phyloP scores from a whole-genome alignment of 2,888 invertebrate species.

The Loripinus fragilis region DNA sequence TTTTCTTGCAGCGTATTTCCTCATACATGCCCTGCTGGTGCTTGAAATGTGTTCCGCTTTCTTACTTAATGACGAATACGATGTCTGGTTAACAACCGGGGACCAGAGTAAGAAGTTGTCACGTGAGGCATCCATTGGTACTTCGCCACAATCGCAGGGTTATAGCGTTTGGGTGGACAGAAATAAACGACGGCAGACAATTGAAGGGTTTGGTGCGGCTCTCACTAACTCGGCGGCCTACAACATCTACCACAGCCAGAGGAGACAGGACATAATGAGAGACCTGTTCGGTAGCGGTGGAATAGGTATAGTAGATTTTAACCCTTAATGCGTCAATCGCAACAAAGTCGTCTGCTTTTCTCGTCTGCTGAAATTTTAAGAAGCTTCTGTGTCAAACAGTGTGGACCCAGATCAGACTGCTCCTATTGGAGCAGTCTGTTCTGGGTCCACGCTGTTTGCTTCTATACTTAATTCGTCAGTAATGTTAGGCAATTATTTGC shows the following conservation, averaged over 20 bases:
- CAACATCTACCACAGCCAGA: constrained; percentile 60
- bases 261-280: constrained; percentile 57
- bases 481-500: too few relatives aligned
- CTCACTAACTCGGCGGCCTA: constrained; percentile 64
- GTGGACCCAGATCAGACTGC: too few relatives aligned
- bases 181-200: constrained; percentile 51
- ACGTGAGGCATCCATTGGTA: constrained; percentile 29
- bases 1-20: too few relatives aligned
- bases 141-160: constrained; percentile 30
- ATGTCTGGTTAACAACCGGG: constrained; percentile 57
- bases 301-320: too few relatives aligned
- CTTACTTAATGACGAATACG: constrained; percentile 25
- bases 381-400: too few relatives aligned
- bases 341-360: too few relatives aligned
- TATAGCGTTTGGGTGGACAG: constrained; percentile 57
- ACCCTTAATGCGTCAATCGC: too few relatives aligned
- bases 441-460: too few relatives aligned
- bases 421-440: too few relatives aligned
- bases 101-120: constrained; percentile 51
- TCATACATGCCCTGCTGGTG: too few relatives aligned
- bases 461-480: too few relatives aligned
- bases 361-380: too few relatives aligned
- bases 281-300: constrained; percentile 55
- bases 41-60: not conserved
- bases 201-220: constrained; percentile 64